Conservation (phyloP, 1,140 invertebrate genomes). For the Euschistus heros region DNA sequence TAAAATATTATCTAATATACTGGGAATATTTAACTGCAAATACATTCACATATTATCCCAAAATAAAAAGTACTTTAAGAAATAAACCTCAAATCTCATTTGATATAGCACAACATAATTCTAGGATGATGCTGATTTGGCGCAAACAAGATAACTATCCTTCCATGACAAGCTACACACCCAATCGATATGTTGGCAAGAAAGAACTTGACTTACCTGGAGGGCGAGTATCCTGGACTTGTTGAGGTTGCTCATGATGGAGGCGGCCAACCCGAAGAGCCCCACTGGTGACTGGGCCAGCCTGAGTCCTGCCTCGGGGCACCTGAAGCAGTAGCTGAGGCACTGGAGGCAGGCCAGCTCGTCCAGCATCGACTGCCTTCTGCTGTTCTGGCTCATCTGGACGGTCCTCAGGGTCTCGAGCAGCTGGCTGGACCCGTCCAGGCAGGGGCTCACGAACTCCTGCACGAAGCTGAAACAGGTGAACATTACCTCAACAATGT, state of each 20-base stretch:
- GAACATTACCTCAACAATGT: too few species aligned
- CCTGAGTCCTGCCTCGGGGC: constrained; percentile 59
- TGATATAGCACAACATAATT: too few species aligned
- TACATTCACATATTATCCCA: too few species aligned
- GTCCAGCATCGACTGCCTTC: constrained; percentile 63
- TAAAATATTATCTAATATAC: too few species aligned
- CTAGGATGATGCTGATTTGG: too few species aligned
- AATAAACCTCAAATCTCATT: too few species aligned
- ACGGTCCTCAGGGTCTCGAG: constrained; percentile 74
- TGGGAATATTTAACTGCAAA: too few species aligned
- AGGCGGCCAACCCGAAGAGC: constrained; percentile 73
- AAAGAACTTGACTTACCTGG: constrained; percentile 59
- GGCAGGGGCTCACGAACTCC: constrained; percentile 72
- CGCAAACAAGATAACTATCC: too few species aligned
- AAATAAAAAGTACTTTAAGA: too few species aligned
- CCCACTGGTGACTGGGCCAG: constrained; percentile 67
- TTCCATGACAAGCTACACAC: too few species aligned
- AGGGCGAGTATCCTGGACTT: constrained; percentile 71
- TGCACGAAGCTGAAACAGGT: constrained; percentile 66
- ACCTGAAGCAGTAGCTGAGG: constrained; percentile 60
- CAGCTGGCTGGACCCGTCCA: constrained; percentile 69
- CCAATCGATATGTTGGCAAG: too few species aligned
- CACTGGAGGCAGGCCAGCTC: constrained; percentile 84
- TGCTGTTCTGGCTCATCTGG: constrained; percentile 55
- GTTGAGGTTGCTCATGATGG: constrained; percentile 74